A percentile compares a stretch with the other conserved stretches of the same genome.
Evolutionary conservation across 2,113 vertebrate genomes (phyloP).

Genomic region (Ophiodon elongatus): DNA sequence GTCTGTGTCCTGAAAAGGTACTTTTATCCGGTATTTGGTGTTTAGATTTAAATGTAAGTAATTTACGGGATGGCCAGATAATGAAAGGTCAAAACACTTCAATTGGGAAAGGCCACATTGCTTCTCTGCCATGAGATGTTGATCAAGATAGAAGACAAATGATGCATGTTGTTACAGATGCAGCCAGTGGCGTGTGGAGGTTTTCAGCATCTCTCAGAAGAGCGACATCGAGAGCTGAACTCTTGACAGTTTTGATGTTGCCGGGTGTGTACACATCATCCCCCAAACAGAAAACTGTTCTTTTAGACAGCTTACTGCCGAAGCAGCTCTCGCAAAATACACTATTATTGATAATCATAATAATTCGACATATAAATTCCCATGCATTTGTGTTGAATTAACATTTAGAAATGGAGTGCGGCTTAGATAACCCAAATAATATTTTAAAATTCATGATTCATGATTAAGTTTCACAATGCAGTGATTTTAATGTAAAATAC

Average conservation of each 20-base stretch:
- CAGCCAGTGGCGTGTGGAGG: not conserved
- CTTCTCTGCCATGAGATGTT: not conserved
- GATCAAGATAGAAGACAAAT: constrained; percentile 7
- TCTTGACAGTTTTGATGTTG: not conserved
- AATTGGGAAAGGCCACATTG: constrained; percentile 19
- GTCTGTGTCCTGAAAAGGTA: not conserved
- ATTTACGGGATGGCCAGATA: not conserved
- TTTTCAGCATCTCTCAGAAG: not conserved
- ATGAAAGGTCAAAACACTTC: constrained; percentile 43
- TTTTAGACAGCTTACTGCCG: not conserved
- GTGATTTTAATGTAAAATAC: not conserved
- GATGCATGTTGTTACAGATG: not conserved
- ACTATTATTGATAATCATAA: not conserved
- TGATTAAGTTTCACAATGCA: not conserved
- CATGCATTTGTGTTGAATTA: not conserved
- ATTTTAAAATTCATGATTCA: not conserved
- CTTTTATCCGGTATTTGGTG: not conserved
- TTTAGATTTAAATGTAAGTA: constrained; percentile 7
- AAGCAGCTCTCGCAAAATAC: not conserved
- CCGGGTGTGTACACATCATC: not conserved
- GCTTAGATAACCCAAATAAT: not conserved
- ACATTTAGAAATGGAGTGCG: not conserved
- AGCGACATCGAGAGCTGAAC: not conserved
- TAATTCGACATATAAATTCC: not conserved
- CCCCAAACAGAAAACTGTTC: not conserved